phyloP scores from a whole-genome alignment of 2,888 invertebrate species.

The Allolobophora icterica region DNA sequence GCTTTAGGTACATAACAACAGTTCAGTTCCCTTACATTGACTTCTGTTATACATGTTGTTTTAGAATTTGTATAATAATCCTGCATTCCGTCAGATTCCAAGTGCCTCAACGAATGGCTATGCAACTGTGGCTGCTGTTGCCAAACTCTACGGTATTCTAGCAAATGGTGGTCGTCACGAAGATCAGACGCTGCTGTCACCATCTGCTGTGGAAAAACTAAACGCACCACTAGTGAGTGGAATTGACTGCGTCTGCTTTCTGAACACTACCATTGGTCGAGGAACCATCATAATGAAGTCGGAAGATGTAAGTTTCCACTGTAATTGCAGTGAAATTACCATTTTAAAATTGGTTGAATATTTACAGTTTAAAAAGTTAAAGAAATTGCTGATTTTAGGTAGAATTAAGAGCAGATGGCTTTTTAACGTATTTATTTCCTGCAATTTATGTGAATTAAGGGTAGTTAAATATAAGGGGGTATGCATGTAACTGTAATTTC shows the following conservation, averaged over 20 bases:
- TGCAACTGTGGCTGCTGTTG: slow-evolving; percentile 57
- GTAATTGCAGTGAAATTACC: too few species aligned
- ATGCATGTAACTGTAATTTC: too few species aligned
- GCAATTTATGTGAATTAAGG: too few species aligned
- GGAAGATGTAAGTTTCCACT: slow-evolving; percentile 36
- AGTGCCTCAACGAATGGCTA: slow-evolving; percentile 52
- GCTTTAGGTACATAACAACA: too few species aligned
- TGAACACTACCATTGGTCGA: slow-evolving; percentile 39
- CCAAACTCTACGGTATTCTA: slow-evolving; percentile 57
- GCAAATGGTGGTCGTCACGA: slow-evolving; percentile 51
- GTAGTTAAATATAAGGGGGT: too few species aligned
- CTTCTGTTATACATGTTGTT: not conserved
- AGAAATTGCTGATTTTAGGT: too few species aligned
- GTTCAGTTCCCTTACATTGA: too few species aligned
- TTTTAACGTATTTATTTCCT: too few species aligned
- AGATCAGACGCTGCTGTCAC: slow-evolving; percentile 34
- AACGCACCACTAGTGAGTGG: slow-evolving; percentile 39
- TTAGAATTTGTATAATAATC: slow-evolving; percentile 52
- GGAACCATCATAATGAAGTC: slow-evolving; percentile 38
- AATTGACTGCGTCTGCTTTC: slow-evolving; percentile 36
- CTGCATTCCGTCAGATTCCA: slow-evolving; percentile 53
- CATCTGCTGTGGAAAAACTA: slow-evolving; percentile 28
- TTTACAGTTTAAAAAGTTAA: too few species aligned
- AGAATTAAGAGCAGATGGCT: too few species aligned
- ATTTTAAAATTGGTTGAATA: too few species aligned